Conservation (phyloP, 35 echinoderm and acorn worm genomes). For the Patiria miniata region DNA sequence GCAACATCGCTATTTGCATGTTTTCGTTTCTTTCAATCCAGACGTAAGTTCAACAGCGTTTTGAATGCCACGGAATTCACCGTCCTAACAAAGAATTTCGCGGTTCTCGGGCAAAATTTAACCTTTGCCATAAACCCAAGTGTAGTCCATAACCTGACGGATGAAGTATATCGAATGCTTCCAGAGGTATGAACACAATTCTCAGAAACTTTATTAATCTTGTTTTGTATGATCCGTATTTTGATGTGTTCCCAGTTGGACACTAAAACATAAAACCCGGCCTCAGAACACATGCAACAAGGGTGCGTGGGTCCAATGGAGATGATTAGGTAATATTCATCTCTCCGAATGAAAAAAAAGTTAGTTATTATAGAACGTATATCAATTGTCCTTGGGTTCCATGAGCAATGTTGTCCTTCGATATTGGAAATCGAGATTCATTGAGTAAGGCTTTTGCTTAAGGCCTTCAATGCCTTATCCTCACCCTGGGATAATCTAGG, state of each 20-base stretch:
- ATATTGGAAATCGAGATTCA: too few species aligned
- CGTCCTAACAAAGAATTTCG: background rate
- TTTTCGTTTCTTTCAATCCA: background rate
- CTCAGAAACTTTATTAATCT: background rate
- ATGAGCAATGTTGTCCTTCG: too few species aligned
- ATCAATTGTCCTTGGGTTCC: too few species aligned
- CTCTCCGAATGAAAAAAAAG: too few species aligned
- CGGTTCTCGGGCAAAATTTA: background rate
- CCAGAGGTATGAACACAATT: background rate
- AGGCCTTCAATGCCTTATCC: too few species aligned
- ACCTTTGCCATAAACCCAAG: background rate
- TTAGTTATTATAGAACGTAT: too few species aligned
- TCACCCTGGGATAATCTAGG: too few species aligned
- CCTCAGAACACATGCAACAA: background rate
- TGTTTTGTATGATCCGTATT: background rate
- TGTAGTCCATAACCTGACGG: background rate
- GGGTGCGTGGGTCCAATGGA: too few species aligned
- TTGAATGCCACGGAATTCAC: background rate
- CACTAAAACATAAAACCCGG: background rate
- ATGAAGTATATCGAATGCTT: background rate
- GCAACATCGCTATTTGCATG: too few species aligned
- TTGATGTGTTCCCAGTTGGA: background rate
- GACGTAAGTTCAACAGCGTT: conserved; percentile 5
- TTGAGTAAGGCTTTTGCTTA: too few species aligned
- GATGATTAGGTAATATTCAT: too few species aligned